Base-by-base conservation (phyloP, 2,888 invertebrate species). In the Sinotaia quadrata region DNA sequence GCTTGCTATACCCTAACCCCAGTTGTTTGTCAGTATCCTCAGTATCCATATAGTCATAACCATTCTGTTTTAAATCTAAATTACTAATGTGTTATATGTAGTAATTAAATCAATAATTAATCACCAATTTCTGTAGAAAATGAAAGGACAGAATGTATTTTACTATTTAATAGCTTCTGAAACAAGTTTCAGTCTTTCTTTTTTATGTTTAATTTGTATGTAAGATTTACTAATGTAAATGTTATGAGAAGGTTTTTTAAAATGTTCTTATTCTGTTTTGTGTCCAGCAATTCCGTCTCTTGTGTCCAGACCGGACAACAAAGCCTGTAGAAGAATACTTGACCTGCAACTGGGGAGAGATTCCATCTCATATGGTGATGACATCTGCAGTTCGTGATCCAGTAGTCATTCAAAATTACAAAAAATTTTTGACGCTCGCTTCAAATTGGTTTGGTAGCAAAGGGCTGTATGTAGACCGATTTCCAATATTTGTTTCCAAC, bases 221-320 rank as follows among this genome's bases (percentile, higher is more conserved):
- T n/a, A n/a, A n/a, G n/a, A n/a, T n/a, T n/a, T n/a, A n/a, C n/a
- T n/a, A n/a, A n/a, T n/a, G 41, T 15, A 41, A 10, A 41, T 41
- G 41, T 12, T 41, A 41, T 41, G 15, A 41, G 41, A 10, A 41
- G 41, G 15, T 12, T 15, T 15, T 41, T 41, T 41, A 41, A 41
- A 41, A 41, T 41, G 8, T 10, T 27, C 18, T 10, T 18, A 18
- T 24, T 54, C 0, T 54, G 10, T 10, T 47, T 60, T 41, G n/a
- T n/a, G n/a, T n/a, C 12, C 79, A 87, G 87, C 96, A 97, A 87
- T 94, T 94, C 88, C 94, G 96, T 87, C 90, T 98, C 31, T 90
- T 98, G 4, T 98, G 97, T 86, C 93, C 95, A 0, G 95, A 96
- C 87, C 96, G 94, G 91, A 89, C 94, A 0, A 91, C 95, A 34